Conservation (phyloP, 2,797 vertebrate species). For the Pygocentrus nattereri region DNA sequence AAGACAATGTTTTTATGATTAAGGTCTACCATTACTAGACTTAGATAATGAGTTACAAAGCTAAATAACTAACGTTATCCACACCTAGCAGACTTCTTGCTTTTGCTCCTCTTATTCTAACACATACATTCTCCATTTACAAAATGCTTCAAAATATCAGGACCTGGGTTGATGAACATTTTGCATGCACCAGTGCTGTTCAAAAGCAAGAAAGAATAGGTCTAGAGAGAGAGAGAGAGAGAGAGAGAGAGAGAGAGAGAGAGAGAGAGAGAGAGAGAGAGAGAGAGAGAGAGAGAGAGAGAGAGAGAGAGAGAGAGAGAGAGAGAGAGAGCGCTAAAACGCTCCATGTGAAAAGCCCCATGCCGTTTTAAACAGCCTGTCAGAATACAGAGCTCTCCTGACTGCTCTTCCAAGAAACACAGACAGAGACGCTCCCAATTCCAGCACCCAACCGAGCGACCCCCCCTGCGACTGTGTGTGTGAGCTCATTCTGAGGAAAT, state of each 20-base stretch:
- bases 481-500: constrained; percentile 22
- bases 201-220: no score
- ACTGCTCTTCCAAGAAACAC: constrained; percentile 25
- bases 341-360: background rate
- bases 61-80: no score
- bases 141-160: no score
- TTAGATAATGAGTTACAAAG: no score
- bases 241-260: background rate
- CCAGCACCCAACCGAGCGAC: constrained; percentile 6
- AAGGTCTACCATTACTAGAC: no score
- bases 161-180: no score
- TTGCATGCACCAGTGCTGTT: background rate
- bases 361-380: constrained; percentile 9
- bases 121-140: no score
- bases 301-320: no score
- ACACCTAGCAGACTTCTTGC: no score
- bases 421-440: constrained; percentile 14
- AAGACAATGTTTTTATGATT: no score
- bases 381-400: background rate
- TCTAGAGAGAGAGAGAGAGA: background rate
- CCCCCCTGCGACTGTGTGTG: constrained; percentile 4
- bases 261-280: background rate
- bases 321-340: background rate
- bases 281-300: background rate
- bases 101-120: no score